These are phyloP conservation scores for Notarius lentiginosus DNA, from an alignment of 2,113 vertebrate genomes.

Conservation along the genomic window DNA sequence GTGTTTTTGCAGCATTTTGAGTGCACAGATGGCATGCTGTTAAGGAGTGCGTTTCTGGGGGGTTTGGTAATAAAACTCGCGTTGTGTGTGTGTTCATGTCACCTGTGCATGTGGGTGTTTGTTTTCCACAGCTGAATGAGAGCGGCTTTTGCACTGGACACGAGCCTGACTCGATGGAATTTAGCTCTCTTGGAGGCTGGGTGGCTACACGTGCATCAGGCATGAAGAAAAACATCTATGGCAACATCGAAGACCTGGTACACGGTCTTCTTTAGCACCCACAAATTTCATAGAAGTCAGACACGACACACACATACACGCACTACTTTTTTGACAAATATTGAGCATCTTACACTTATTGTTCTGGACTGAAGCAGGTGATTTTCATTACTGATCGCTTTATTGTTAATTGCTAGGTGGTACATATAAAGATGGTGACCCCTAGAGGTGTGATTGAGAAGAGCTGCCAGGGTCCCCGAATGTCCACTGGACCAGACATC, in stretches of 20 bases:
- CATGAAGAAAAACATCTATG: constrained; percentile 99
- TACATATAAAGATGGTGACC: constrained; percentile 97
- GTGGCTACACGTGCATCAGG: constrained; percentile 96
- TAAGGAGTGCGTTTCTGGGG: constrained; percentile 82
- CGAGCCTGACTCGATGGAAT: constrained; percentile 98
- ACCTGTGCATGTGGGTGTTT: constrained; percentile 26
- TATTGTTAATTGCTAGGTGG: constrained; percentile 73
- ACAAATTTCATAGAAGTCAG: neutral
- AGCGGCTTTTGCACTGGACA: constrained; percentile 96
- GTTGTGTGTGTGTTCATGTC: constrained; percentile 20
- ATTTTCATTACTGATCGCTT: neutral
- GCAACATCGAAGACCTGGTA: constrained; percentile 99
- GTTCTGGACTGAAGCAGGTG: neutral
- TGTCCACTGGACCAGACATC: constrained; percentile 95
- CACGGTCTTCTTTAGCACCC: constrained; percentile 41
- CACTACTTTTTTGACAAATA: neutral
- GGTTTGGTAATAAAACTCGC: constrained; percentile 60
- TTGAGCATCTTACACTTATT: neutral
- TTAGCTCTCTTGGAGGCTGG: constrained; percentile 97
- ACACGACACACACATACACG: too few species aligned
- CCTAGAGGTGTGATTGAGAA: constrained; percentile 95
- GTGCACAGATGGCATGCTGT: constrained; percentile 85
- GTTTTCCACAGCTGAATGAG: constrained; percentile 85
- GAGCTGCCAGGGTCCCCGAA: constrained; percentile 93
- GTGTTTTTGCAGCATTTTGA: constrained; percentile 53